Evolutionary conservation across 2,113 vertebrate genomes (phyloP), one percentile per base, ranked within the genome.

Genomic region (Cheirogaleus medius): DNA sequence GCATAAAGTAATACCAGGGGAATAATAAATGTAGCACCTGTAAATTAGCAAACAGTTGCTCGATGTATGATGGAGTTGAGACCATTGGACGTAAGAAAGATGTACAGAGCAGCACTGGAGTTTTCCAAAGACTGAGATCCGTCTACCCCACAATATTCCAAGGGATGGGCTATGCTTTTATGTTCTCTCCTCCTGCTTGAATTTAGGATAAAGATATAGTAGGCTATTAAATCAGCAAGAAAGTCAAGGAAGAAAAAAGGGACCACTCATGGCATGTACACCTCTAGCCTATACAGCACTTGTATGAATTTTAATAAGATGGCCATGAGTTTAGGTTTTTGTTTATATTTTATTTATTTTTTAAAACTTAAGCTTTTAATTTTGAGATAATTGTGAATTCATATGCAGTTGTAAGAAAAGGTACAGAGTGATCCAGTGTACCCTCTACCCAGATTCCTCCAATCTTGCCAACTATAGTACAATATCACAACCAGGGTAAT

Each of bases 11-110:
- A 86, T 83, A 25, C 3, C 5, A 73, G 11, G 3, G 1, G 9
- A 34, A 54, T 94, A 66, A 58, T 87, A 63, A 87, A 60, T 29
- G 5, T 80, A 27, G 3, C 20, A 80, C 12, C 90, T 95, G 27
- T n/a, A 78, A 56, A 37, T 73, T 83, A 69, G 8, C 8, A 58
- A 32, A 54, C 2, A 23, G 5, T 78, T 47, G n/a, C 60, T 83
- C 27, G 18, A 66, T 23, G n/a, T 32, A 32, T 34, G 9, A 71
- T 39, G 6, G 27, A 63, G 39, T 11, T 60, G 29, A 89, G 60
- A 60, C 25, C 7, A 71, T 3, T 27, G 34, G 12, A 20, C 39
- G 23, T 42, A 60, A 56, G n/a, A 63, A 37, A 64, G 8, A 64
- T 11, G 0, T 25, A 56, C 4, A 29, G 7, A 42, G 17, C 32